Evolutionary conservation across 2,888 invertebrate species (phyloP).

Genomic region (Ophion ventricosus): DNA sequence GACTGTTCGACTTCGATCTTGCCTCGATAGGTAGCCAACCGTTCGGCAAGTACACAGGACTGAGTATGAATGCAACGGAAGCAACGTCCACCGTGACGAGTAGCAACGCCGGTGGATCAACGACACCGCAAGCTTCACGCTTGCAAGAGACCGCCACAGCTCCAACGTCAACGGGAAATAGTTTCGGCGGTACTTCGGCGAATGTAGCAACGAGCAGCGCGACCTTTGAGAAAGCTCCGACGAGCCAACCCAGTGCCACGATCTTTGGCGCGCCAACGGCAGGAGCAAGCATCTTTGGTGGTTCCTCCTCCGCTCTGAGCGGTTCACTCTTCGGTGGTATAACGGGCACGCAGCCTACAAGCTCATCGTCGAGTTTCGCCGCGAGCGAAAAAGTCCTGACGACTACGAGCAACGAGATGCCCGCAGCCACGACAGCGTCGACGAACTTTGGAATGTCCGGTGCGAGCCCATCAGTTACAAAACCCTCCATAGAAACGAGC

Average conservation of each 20-base stretch:
- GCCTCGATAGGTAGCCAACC: constrained; percentile 30
- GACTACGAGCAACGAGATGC: constrained; percentile 31
- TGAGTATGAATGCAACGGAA: constrained; percentile 60
- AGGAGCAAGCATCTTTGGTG: constrained; percentile 48
- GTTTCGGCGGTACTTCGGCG: constrained; percentile 63
- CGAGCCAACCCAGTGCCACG: constrained; percentile 44
- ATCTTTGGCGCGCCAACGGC: constrained; percentile 54
- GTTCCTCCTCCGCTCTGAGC: constrained; percentile 31
- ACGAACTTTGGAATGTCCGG: constrained; percentile 45
- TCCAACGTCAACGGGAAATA: constrained; percentile 63
- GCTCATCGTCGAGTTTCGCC: constrained; percentile 40
- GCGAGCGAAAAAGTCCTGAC: constrained; percentile 29
- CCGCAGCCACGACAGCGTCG: constrained; percentile 21
- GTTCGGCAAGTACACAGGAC: constrained; percentile 43
- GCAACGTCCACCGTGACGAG: constrained; percentile 27
- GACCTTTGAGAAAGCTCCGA: constrained; percentile 51
- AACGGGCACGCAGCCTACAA: constrained; percentile 29
- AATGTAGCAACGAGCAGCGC: constrained; percentile 53
- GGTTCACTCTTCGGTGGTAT: constrained; percentile 41
- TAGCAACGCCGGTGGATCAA: constrained; percentile 14
- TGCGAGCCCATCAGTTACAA: constrained; percentile 15
- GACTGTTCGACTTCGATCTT: constrained; percentile 67
- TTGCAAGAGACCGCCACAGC: constrained; percentile 2
- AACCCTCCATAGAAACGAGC: constrained; percentile 43
- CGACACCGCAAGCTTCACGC: constrained; percentile 54